Evolutionary conservation across 2,888 invertebrate species (phyloP), one percentile per base, ranked within the genome.

Genomic region (Sepioteuthis lessoniana): DNA sequence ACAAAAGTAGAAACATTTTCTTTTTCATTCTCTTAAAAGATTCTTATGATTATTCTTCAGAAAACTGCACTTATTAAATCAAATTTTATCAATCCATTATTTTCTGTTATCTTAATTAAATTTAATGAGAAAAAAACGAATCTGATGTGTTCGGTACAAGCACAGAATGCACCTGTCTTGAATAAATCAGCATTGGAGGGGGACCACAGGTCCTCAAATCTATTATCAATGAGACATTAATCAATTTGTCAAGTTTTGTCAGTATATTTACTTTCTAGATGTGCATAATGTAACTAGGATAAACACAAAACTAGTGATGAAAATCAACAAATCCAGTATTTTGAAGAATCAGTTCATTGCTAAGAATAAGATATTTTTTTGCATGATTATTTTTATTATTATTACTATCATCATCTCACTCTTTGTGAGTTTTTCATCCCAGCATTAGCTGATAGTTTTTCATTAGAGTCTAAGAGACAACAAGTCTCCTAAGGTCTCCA

Each of bases 11-110:
- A n/a, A n/a, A n/a, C n/a, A n/a, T n/a, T n/a, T n/a, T n/a, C n/a
- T n/a, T n/a, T 76, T 10, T 76, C 13, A 60, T 76, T 76, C 19
- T n/a, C 7, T 31, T n/a, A 31, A 76, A 76, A 31, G 21, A 3
- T 19, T 7, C 31, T 19, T 4, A 60, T 76, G 31, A 76, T 76
- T n/a, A 76, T 31, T n/a, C n/a, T 76, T n/a, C n/a, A n/a, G n/a
- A 76, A 76, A 76, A n/a, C n/a, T 7, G 76, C 13, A 76, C n/a
- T 76, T 76, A 76, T 2, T 31, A 76, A 76, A 76, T 76, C 76
- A 76, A 76, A 76, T 76, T 76, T 76, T 76, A 76, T 76, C n/a
- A n/a, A 76, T 76, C 76, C n/a, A 8, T 76, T 76, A 76, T 76
- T 76, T 76, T 31, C n/a, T 3, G 76, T 76, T 76, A 60, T n/a